Conservation (phyloP, 2,888 invertebrate genomes). For the Tinea pellionella region DNA sequence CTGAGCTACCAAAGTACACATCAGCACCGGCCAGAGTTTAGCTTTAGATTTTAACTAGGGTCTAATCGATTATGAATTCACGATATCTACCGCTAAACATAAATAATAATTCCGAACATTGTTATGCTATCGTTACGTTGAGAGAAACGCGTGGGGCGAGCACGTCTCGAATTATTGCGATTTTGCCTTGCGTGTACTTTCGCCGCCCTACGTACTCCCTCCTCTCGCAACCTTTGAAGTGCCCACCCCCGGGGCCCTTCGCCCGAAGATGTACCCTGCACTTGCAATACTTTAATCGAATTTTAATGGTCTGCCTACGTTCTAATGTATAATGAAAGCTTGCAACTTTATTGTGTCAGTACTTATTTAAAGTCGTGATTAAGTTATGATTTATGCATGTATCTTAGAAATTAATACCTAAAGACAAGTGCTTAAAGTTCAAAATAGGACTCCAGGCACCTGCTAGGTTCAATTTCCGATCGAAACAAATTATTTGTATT, state of each 20-base stretch:
- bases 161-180: constrained; percentile 16
- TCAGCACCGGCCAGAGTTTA: no score
- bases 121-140: neutral
- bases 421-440: neutral
- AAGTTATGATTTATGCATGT: no score
- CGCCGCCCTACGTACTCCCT: neutral
- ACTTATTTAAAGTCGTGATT: no score
- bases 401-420: neutral
- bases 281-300: constrained; percentile 6
- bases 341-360: no score
- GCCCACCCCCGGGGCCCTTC: neutral
- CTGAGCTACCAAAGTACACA: no score
- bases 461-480: no score
- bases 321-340: neutral
- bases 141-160: constrained; percentile 11
- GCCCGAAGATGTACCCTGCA: constrained; percentile 10
- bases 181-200: constrained; percentile 13
- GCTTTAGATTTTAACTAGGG: no score
- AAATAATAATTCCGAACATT: no score
- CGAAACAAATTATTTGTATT: no score
- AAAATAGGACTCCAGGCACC: no score
- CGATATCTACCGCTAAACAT: no score
- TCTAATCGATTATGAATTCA: no score
- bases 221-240: constrained; percentile 2
- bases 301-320: neutral